A percentile compares a stretch with the other conserved stretches of the same genome.
These are phyloP conservation scores for Melanargia galathea DNA, from an alignment of 2,888 invertebrate genomes.

Conservation along the genomic window DNA sequence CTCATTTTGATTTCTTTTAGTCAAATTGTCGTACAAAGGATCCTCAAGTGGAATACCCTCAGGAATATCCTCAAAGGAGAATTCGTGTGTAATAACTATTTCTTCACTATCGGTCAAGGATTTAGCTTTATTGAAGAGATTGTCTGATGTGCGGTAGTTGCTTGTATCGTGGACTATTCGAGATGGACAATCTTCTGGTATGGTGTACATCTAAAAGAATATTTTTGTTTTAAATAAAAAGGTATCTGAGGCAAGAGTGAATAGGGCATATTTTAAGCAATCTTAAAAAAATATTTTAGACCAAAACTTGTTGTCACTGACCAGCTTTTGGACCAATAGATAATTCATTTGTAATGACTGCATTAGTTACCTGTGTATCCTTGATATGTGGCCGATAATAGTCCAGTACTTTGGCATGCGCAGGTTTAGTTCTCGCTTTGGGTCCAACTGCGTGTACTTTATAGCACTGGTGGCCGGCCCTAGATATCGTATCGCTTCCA, in stretches of 20 bases:
- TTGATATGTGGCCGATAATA: slow-evolving; percentile 83
- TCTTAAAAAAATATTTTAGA: background rate
- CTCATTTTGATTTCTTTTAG: slow-evolving; percentile 38
- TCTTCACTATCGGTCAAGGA: slow-evolving; percentile 58
- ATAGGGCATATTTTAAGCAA: too few species aligned
- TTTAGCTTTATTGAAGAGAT: slow-evolving; percentile 64
- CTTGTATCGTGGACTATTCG: slow-evolving; percentile 55
- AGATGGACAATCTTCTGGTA: slow-evolving; percentile 73
- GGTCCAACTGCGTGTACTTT: slow-evolving; percentile 64
- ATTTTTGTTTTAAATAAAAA: background rate
- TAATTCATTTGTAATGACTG: background rate
- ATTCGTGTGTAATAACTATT: slow-evolving; percentile 65
- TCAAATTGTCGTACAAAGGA: slow-evolving; percentile 66
- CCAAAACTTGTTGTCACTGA: background rate
- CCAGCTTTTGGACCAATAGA: background rate
- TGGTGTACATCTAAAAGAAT: slow-evolving; percentile 64
- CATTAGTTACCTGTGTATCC: slow-evolving; percentile 72
- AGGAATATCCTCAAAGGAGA: slow-evolving; percentile 68
- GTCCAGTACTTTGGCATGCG: slow-evolving; percentile 82
- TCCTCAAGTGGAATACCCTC: slow-evolving; percentile 72
- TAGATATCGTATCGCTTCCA: slow-evolving; percentile 42
- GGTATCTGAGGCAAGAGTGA: background rate
- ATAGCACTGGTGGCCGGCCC: slow-evolving; percentile 59
- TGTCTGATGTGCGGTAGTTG: slow-evolving; percentile 59
- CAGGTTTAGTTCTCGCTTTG: slow-evolving; percentile 65